Conservation (phyloP, 92 coral and sea anemone species). For the Zoanthus solanderi region DNA sequence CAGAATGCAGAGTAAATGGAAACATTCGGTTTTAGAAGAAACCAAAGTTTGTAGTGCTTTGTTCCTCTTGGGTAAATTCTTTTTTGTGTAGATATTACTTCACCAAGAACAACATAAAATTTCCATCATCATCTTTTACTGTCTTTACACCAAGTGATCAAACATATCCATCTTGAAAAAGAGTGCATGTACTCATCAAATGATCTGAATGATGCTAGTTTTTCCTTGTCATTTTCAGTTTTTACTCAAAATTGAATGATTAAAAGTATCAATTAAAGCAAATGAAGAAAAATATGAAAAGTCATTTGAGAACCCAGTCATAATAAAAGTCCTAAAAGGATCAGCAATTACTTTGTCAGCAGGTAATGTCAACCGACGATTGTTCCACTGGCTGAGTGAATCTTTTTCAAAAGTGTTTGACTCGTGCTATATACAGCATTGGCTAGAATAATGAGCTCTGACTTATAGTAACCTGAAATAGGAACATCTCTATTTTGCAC, state of each 20-base stretch:
- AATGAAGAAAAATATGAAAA: slow-evolving; percentile 28
- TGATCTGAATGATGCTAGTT: slow-evolving; percentile 51
- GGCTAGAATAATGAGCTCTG: slow-evolving; percentile 43
- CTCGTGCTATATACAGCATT: slow-evolving; percentile 46
- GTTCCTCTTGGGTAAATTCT: slow-evolving; percentile 70
- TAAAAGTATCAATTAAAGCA: slow-evolving; percentile 45
- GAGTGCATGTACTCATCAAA: slow-evolving; percentile 50
- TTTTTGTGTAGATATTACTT: slow-evolving; percentile 74
- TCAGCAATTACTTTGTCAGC: slow-evolving; percentile 55
- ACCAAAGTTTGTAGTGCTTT: slow-evolving; percentile 73
- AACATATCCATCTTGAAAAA: slow-evolving; percentile 46
- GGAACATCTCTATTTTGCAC: neutral
- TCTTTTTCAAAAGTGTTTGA: slow-evolving; percentile 64
- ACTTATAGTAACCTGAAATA: slow-evolving; percentile 54
- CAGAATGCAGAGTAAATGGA: slow-evolving; percentile 80
- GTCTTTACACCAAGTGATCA: slow-evolving; percentile 32
- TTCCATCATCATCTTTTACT: slow-evolving; percentile 37
- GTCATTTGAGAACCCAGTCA: neutral
- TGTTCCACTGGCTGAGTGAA: slow-evolving; percentile 51
- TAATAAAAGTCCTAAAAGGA: slow-evolving; percentile 11
- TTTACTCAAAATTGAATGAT: slow-evolving; percentile 48
- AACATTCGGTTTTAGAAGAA: slow-evolving; percentile 64
- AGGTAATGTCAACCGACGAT: slow-evolving; percentile 60
- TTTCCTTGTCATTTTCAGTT: slow-evolving; percentile 47
- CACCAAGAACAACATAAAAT: slow-evolving; percentile 26